Evolutionary conservation across 2,888 invertebrate genomes (phyloP).

Genomic region (Bembecia ichneumoniformis): DNA sequence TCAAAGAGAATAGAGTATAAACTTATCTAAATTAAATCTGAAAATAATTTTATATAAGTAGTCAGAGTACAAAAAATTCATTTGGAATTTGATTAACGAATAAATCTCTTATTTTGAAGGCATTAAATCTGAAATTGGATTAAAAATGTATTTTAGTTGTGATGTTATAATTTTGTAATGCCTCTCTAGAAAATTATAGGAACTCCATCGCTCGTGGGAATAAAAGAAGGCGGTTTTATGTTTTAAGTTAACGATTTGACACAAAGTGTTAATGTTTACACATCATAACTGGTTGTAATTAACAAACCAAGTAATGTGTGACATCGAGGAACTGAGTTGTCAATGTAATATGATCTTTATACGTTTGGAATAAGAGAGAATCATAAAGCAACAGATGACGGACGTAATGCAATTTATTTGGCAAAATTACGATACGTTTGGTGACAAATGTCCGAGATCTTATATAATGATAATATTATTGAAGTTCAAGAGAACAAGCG

Average conservation of each 20-base stretch:
- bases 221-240: conserved; percentile 16
- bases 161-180: not conserved
- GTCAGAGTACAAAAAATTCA: not conserved
- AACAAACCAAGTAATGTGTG: conserved; percentile 3
- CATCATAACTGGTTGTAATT: conserved; percentile 19
- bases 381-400: not conserved
- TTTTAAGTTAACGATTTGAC: conserved; percentile 24
- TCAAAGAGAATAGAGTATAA: not conserved
- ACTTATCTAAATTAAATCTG: not conserved
- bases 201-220: conserved; percentile 17
- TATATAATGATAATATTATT: conserved; percentile 3
- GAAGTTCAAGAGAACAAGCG: conserved; percentile 18
- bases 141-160: not conserved
- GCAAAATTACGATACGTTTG: not conserved
- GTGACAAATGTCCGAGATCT: conserved; percentile 1
- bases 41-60: not conserved
- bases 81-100: not conserved
- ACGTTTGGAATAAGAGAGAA: not conserved
- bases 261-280: conserved; percentile 27
- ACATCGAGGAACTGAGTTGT: not conserved
- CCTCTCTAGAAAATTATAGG: not conserved
- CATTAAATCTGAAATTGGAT: not conserved
- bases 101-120: not conserved
- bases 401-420: not conserved
- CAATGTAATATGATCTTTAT: not conserved